These are phyloP conservation scores for Pogona vitticeps DNA, from an alignment of 2,113 vertebrate species.

Conservation along the genomic window DNA sequence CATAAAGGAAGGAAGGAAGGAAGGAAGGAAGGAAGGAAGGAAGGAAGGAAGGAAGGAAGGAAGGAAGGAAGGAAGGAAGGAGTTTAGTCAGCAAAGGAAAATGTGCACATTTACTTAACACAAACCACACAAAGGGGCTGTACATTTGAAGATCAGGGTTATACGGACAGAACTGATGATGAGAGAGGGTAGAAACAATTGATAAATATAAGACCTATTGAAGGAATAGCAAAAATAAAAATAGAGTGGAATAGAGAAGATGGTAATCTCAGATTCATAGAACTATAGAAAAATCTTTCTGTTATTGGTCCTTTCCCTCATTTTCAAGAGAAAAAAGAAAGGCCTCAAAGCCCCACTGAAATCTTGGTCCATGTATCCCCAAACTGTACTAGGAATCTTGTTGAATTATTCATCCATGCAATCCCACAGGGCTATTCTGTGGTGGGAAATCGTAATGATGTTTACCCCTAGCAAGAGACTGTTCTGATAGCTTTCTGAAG, in stretches of 20 bases:
- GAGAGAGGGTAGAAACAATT: neutral
- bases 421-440: neutral
- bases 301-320: neutral
- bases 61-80: conserved; percentile 8
- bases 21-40: neutral
- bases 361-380: conserved; percentile 17
- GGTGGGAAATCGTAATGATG: neutral
- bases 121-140: conserved; percentile 58
- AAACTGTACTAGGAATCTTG: neutral
- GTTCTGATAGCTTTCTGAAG: neutral
- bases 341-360: neutral
- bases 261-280: conserved; percentile 36
- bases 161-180: conserved; percentile 12
- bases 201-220: neutral
- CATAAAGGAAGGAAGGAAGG: conserved; percentile 47
- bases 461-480: neutral
- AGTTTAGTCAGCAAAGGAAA: conserved; percentile 52
- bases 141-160: conserved; percentile 54
- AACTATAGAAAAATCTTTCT: conserved; percentile 41
- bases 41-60: no score
- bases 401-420: neutral
- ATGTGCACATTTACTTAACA: conserved; percentile 49
- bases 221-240: neutral
- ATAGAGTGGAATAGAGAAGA: neutral
- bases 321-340: conserved; percentile 13